These are phyloP conservation scores for Hylyphantes graminicola DNA, from an alignment of 1,140 invertebrate genomes.

Conservation along the genomic window DNA sequence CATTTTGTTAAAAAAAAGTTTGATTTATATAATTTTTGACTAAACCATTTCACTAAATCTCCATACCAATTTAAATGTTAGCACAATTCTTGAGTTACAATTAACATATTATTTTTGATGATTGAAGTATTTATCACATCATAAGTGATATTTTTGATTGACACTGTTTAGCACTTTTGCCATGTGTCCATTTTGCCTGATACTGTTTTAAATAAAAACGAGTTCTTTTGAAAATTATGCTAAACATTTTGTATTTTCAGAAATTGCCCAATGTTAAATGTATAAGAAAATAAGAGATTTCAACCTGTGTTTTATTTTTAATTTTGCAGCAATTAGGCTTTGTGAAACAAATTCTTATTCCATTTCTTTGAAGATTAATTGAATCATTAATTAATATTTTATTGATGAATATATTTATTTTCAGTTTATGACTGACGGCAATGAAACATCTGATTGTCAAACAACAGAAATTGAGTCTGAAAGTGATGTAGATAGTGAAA, in stretches of 20 bases:
- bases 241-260: too few species aligned
- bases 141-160: too few species aligned
- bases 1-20: not conserved
- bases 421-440: not conserved
- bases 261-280: too few species aligned
- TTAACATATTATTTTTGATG: too few species aligned
- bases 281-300: not conserved
- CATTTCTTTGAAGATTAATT: not conserved
- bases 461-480: constrained; percentile 1
- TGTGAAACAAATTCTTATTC: not conserved
- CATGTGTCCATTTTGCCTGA: too few species aligned
- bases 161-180: too few species aligned
- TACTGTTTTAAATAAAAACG: too few species aligned
- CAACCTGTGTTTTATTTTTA: not conserved
- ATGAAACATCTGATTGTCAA: not conserved
- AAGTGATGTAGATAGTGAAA: not conserved
- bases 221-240: too few species aligned
- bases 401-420: not conserved
- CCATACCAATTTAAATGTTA: too few species aligned
- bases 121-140: too few species aligned
- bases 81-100: too few species aligned
- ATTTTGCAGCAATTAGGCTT: not conserved
- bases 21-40: not conserved
- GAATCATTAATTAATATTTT: not conserved
- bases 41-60: not conserved